Evolutionary conservation across 2,888 invertebrate genomes (phyloP).

Genomic region (Drosophila acutilabella): DNA sequence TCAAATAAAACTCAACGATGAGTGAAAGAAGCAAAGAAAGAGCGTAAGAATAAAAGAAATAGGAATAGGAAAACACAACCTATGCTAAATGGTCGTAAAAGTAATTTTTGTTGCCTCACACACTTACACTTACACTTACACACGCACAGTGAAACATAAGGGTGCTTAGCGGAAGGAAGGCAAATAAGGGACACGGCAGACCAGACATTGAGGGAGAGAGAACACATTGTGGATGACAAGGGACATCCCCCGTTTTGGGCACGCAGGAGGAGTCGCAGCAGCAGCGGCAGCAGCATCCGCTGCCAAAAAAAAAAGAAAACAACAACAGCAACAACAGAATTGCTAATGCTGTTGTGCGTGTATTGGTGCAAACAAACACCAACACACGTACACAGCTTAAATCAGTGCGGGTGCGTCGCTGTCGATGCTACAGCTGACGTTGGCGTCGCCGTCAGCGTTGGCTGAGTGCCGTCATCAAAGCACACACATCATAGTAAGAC

Average conservation of each 20-base stretch:
- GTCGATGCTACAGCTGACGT: constrained; percentile 16
- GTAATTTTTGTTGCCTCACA: constrained; percentile 61
- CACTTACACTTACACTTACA: constrained; percentile 9
- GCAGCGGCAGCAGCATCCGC: constrained; percentile 42
- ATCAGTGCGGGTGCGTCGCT: constrained; percentile 68
- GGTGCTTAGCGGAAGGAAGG: constrained; percentile 60
- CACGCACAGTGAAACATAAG: constrained; percentile 31
- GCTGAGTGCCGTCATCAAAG: constrained; percentile 71
- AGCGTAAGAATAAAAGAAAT: constrained; percentile 17
- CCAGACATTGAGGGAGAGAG: constrained; percentile 23
- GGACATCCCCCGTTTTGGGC: constrained; percentile 52
- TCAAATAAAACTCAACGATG: constrained; percentile 61
- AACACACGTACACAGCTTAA: constrained; percentile 39
- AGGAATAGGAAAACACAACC: constrained; percentile 54
- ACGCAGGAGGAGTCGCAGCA: constrained; percentile 31
- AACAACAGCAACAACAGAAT: constrained; percentile 27
- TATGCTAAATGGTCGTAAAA: constrained; percentile 71
- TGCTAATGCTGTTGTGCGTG: constrained; percentile 49
- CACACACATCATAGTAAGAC: constrained; percentile 41
- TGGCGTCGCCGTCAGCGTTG: constrained; percentile 15
- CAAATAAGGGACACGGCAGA: constrained; percentile 58
- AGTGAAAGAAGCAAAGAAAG: constrained; percentile 5
- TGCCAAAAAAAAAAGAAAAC: constrained; percentile 21
- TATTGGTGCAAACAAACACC: constrained; percentile 38
- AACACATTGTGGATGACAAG: constrained; percentile 34